Conservation (phyloP, 2,797 vertebrate genomes). For the Saxicola maurus region DNA sequence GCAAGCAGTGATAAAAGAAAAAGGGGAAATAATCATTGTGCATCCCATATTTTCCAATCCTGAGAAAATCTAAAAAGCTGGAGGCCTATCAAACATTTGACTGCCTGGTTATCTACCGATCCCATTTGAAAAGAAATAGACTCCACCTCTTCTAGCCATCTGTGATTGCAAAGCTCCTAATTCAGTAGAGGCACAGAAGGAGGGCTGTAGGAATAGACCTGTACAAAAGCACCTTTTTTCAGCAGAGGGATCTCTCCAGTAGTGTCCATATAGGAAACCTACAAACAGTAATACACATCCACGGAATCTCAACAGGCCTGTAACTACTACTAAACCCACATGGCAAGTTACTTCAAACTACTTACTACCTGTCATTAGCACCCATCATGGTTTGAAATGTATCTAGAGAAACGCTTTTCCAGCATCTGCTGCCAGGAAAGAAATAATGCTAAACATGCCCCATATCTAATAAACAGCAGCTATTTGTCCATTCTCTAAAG, state of each 20-base stretch:
- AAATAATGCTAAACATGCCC: neutral
- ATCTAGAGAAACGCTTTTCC: neutral
- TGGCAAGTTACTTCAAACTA: neutral
- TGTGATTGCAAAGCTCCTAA: neutral
- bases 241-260: rapidly evolving
- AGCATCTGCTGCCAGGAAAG: neutral
- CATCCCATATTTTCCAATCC: neutral
- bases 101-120: neutral
- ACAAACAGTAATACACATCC: neutral
- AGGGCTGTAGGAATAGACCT: neutral
- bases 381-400: neutral
- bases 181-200: neutral
- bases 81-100: neutral
- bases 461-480: neutral
- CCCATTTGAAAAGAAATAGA: neutral
- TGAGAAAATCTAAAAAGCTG: neutral
- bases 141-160: neutral
- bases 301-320: neutral
- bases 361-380: neutral
- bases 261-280: neutral
- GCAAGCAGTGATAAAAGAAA: neutral
- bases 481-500: neutral
- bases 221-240: neutral
- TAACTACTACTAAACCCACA: neutral
- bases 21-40: neutral